Evolutionary conservation across 2,888 invertebrate genomes (phyloP).

Genomic region (Mesorhabditis belari): DNA sequence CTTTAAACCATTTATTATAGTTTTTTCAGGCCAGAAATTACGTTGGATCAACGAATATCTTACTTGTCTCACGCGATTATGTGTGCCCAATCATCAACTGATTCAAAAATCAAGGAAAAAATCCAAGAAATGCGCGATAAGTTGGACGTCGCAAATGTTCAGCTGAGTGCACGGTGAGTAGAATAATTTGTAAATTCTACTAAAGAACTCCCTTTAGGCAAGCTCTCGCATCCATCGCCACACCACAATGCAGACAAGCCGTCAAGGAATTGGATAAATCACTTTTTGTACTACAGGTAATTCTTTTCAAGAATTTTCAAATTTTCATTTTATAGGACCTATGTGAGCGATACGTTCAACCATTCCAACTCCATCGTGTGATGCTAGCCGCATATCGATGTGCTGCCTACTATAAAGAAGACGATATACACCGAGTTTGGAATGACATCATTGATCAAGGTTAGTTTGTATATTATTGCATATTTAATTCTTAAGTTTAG

Average conservation of each 20-base stretch:
- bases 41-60: conserved; percentile 73
- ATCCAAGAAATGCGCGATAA: conserved; percentile 84
- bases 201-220: conserved; percentile 11
- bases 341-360: conserved; percentile 6
- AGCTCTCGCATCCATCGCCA: background rate
- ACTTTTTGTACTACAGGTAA: conserved; percentile 18
- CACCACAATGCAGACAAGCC: background rate
- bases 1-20: conserved; percentile 3
- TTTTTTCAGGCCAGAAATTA: conserved; percentile 66
- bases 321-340: background rate
- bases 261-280: conserved; percentile 17
- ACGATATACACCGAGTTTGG: conserved; percentile 84
- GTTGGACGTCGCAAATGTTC: conserved; percentile 80
- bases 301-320: background rate
- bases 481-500: background rate
- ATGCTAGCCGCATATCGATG: conserved; percentile 89
- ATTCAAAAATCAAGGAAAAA: conserved; percentile 65
- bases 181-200: background rate
- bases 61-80: conserved; percentile 88
- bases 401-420: conserved; percentile 81
- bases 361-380: conserved; percentile 63
- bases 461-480: background rate
- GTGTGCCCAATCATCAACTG: conserved; percentile 73
- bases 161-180: conserved; percentile 38
- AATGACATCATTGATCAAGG: conserved; percentile 67